phyloP scores from a whole-genome alignment of 2,888 invertebrate genomes.

The Branchipolynoe longqiensis region DNA sequence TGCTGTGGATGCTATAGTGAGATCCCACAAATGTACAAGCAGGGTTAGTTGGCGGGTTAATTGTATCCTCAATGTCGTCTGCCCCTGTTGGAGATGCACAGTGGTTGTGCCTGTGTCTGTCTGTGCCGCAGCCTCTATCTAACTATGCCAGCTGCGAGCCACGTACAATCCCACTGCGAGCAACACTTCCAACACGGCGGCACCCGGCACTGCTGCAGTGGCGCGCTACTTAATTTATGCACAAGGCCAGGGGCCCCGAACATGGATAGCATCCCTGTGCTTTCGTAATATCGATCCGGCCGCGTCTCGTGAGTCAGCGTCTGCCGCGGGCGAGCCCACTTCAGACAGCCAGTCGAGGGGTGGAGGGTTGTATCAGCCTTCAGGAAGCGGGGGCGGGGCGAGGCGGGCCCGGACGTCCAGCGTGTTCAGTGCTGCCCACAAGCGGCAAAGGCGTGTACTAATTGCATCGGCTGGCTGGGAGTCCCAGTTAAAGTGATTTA shows the following conservation, averaged over 20 bases:
- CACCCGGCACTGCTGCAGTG: background rate
- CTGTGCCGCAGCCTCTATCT: constrained; percentile 13
- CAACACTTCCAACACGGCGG: background rate
- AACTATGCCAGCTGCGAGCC: background rate
- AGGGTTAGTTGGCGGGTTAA: too few species aligned
- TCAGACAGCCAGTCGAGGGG: background rate
- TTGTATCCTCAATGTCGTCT: too few species aligned
- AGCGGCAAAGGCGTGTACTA: constrained; percentile 8
- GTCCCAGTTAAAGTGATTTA: background rate
- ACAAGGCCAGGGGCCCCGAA: constrained; percentile 31
- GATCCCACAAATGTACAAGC: too few species aligned
- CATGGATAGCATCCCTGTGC: constrained; percentile 35
- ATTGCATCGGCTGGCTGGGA: background rate
- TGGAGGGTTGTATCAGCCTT: too few species aligned
- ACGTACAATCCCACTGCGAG: background rate
- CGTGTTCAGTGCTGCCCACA: constrained; percentile 19
- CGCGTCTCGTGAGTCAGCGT: constrained; percentile 19
- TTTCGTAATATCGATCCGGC: constrained; percentile 48
- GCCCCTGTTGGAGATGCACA: constrained; percentile 29
- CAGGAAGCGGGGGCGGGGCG: constrained; percentile 21
- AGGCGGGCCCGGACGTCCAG: background rate
- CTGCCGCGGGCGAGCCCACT: background rate
- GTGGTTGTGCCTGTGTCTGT: background rate
- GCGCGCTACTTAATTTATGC: constrained; percentile 41
- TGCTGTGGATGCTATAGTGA: too few species aligned